Conservation (phyloP, 1,140 invertebrate species). For the Oryzaephilus surinamensis region DNA sequence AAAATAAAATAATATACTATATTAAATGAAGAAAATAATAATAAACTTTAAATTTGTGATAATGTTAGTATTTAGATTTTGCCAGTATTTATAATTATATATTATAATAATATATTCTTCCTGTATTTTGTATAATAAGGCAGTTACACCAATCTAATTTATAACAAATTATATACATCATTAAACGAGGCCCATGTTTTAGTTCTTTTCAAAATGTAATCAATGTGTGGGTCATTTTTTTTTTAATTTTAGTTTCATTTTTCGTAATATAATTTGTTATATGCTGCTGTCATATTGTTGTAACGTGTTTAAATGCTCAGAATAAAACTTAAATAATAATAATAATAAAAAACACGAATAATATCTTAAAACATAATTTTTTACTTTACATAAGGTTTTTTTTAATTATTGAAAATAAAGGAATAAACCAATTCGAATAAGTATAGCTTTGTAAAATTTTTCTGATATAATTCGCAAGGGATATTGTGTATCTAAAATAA, state of each 20-base stretch:
- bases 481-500: conserved; percentile 35
- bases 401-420: conserved; percentile 21
- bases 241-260: not conserved
- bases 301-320: conserved; percentile 25
- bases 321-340: not conserved
- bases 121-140: too few relatives aligned
- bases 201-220: not conserved
- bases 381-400: too few relatives aligned
- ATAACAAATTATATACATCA: conserved; percentile 2
- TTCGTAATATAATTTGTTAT: conserved; percentile 4
- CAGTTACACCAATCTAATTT: conserved; percentile 19
- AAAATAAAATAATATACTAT: too few relatives aligned
- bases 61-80: conserved; percentile 13
- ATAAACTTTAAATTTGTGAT: conserved; percentile 17
- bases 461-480: conserved; percentile 33
- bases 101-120: too few relatives aligned
- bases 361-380: too few relatives aligned
- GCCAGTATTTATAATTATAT: conserved; percentile 17
- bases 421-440: conserved; percentile 19
- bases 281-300: conserved; percentile 21
- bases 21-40: conserved; percentile 12
- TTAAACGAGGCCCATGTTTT: too few relatives aligned
- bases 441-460: conserved; percentile 35
- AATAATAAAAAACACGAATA: too few relatives aligned
- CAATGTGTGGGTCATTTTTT: not conserved